A percentile compares a stretch with the other conserved stretches of the same genome.
phyloP scores from a whole-genome alignment of 2,797 vertebrate genomes.

The Myotis myotis region DNA sequence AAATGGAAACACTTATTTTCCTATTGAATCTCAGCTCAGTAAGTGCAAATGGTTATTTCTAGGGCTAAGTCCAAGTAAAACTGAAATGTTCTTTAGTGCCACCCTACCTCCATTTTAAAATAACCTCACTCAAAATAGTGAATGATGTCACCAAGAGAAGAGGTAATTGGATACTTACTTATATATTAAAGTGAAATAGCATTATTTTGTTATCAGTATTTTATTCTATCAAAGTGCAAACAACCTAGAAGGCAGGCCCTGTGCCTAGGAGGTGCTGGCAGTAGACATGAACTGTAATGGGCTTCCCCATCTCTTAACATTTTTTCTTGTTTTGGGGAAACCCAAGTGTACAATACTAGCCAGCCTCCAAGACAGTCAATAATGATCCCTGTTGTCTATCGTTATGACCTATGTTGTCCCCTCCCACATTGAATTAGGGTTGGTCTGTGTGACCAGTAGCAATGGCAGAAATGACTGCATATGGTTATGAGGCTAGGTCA shows the following conservation, averaged over 20 bases:
- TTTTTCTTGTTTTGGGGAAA: slow-evolving; percentile 9
- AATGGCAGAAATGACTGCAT: not conserved
- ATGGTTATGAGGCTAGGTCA: not conserved
- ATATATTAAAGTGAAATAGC: not conserved
- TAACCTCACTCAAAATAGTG: not conserved
- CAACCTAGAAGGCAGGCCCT: not conserved
- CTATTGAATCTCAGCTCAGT: not conserved
- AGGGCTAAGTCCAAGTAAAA: not conserved
- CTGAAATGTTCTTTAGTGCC: not conserved
- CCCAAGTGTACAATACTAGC: not conserved
- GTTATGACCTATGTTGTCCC: not conserved
- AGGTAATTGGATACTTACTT: not conserved
- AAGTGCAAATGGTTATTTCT: not conserved
- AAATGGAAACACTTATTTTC: slow-evolving; percentile 18
- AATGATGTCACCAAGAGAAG: not conserved
- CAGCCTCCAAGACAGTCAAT: not conserved
- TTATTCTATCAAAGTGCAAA: not conserved
- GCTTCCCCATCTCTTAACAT: not conserved
- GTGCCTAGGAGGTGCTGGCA: not conserved
- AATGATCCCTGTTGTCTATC: not conserved
- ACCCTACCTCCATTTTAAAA: not conserved
- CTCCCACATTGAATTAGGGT: not conserved
- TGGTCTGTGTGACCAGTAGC: not conserved
- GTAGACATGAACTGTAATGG: not conserved
- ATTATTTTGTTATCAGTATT: not conserved